A percentile compares a stretch with the other conserved stretches of the same genome.
These are phyloP conservation scores for Anas platyrhynchos DNA, from an alignment of 2,113 vertebrate genomes.

Conservation along the genomic window DNA sequence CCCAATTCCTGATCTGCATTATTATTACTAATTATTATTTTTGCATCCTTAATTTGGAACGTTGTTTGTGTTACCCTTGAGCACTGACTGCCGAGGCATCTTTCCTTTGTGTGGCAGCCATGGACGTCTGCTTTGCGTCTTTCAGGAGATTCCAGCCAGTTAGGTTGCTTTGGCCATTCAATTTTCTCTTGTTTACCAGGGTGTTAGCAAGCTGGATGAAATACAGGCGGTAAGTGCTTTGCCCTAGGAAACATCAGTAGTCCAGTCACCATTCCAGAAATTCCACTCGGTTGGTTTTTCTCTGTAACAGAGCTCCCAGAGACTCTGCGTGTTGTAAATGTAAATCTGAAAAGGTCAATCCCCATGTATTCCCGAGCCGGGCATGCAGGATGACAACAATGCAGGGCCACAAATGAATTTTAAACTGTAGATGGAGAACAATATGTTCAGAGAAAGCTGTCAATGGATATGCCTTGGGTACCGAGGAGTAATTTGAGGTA, in stretches of 20 bases:
- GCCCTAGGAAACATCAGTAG: slow-evolving; percentile 44
- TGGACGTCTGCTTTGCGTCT: slow-evolving; percentile 26
- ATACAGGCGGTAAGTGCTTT: not conserved
- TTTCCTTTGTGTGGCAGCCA: not conserved
- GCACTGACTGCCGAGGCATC: not conserved
- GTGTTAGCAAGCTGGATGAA: not conserved
- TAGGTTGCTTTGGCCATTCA: slow-evolving; percentile 27
- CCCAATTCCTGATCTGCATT: not conserved
- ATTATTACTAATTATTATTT: not conserved
- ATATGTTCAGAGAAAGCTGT: not conserved
- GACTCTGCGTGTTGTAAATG: not conserved
- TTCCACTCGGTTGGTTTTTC: not conserved
- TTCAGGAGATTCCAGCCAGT: not conserved
- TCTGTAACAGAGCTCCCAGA: not conserved
- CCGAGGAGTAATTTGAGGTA: not conserved
- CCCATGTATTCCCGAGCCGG: not conserved
- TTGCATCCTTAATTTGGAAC: not conserved
- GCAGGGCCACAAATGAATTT: not conserved
- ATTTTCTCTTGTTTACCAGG: slow-evolving; percentile 43
- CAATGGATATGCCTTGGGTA: not conserved
- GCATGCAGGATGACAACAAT: not conserved
- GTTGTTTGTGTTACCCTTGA: not conserved
- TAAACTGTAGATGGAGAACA: not conserved
- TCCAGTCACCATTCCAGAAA: slow-evolving; percentile 56
- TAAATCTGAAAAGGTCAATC: slow-evolving; percentile 62